phyloP scores from a whole-genome alignment of 2,113 vertebrate species.

The Callorhinus ursinus region DNA sequence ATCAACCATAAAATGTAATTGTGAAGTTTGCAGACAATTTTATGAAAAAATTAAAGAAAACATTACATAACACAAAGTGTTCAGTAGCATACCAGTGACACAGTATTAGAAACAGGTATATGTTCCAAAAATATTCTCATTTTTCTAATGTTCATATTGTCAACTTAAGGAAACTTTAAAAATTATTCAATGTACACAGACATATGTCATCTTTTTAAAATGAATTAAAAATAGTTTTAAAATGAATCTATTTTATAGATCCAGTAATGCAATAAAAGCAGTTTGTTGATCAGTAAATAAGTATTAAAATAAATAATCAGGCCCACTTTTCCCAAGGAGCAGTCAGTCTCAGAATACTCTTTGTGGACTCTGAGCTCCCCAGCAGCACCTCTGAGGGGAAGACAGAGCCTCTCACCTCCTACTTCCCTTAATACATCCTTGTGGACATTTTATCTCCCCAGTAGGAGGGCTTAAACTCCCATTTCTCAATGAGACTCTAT shows the following conservation, averaged over 20 bases:
- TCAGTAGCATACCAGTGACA: background rate
- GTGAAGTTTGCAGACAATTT: constrained; percentile 2
- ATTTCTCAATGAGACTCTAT: background rate
- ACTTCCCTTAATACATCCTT: background rate
- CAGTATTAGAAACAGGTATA: background rate
- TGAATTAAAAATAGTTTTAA: background rate
- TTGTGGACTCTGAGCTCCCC: background rate
- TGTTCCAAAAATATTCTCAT: background rate
- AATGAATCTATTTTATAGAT: background rate
- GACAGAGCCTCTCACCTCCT: background rate
- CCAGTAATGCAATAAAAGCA: background rate
- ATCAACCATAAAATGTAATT: background rate
- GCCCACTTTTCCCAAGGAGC: background rate
- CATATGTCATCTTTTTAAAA: background rate
- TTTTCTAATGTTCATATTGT: background rate
- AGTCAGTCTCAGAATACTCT: background rate
- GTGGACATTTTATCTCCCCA: background rate
- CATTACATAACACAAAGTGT: background rate
- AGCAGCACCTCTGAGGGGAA: background rate
- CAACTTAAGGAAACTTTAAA: background rate
- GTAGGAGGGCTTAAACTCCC: background rate
- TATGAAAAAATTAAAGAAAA: background rate
- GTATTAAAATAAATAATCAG: background rate
- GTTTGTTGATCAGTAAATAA: background rate
- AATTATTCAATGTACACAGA: background rate